These are phyloP conservation scores for Mallateleia sp. DNA, from an alignment of 2,888 invertebrate genomes.

Conservation along the genomic window DNA sequence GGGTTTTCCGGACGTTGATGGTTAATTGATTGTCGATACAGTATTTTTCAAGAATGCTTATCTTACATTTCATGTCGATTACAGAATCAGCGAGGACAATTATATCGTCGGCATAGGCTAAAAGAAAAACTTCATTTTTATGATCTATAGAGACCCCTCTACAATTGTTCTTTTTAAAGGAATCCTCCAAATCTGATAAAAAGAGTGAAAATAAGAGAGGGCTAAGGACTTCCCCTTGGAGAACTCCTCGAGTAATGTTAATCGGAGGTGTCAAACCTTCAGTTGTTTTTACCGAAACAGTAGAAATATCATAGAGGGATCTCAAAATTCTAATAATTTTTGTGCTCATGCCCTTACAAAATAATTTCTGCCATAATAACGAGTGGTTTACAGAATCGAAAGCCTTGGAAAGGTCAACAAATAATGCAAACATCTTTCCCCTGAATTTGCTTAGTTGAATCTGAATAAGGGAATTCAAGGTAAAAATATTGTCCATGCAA, in stretches of 20 bases:
- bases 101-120: no score
- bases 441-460: neutral
- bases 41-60: neutral
- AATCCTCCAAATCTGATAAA: neutral
- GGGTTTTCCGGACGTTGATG: conserved; percentile 25
- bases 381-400: conserved; percentile 10
- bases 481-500: conserved; percentile 7
- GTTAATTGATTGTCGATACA: conserved; percentile 5
- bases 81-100: neutral
- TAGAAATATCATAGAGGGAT: no score
- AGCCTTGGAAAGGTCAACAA: conserved; percentile 16
- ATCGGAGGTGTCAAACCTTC: no score
- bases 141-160: conserved; percentile 20
- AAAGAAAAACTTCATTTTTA: conserved; percentile 3
- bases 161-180: neutral
- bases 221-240: conserved; percentile 24
- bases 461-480: neutral
- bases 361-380: conserved; percentile 7
- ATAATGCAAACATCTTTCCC: neutral
- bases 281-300: no score
- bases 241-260: no score
- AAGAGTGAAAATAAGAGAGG: conserved; percentile 7
- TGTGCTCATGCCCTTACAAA: neutral
- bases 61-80: conserved; percentile 6
- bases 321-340: conserved; percentile 5